Conservation (phyloP, 1,140 invertebrate species). For the Elysia chlorotica region DNA sequence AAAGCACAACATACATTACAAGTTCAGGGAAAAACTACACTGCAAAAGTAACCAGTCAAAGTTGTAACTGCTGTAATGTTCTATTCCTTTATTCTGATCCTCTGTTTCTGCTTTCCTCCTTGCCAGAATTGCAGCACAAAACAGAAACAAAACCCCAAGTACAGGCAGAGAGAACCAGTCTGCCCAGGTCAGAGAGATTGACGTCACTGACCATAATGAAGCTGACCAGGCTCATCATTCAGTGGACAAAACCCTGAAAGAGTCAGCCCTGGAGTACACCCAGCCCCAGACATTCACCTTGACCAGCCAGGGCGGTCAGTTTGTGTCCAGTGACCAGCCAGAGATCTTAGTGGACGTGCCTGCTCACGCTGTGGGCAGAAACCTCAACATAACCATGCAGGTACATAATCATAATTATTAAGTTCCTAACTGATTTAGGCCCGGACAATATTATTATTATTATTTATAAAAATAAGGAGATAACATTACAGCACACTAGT, state of each 20-base stretch:
- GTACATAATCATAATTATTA: too few relatives aligned
- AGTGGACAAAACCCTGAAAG: background rate
- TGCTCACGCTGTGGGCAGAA: conserved; percentile 31
- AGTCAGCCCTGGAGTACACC: conserved; percentile 31
- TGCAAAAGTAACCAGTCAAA: too few relatives aligned
- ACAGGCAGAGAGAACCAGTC: background rate
- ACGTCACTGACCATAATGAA: background rate
- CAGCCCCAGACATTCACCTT: conserved; percentile 49
- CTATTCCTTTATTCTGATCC: too few relatives aligned
- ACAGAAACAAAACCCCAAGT: background rate
- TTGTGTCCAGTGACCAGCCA: conserved; percentile 39
- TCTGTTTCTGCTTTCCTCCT: too few relatives aligned
- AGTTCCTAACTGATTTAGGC: too few relatives aligned
- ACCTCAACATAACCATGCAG: conserved; percentile 47
- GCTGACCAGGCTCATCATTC: background rate
- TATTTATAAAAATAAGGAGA: too few relatives aligned
- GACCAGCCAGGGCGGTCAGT: conserved; percentile 48
- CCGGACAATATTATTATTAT: too few relatives aligned
- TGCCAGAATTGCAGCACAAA: too few relatives aligned
- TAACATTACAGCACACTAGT: too few relatives aligned
- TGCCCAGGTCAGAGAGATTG: background rate
- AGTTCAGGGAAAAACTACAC: too few relatives aligned
- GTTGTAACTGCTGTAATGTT: too few relatives aligned
- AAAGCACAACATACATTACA: too few relatives aligned
- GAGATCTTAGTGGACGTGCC: conserved; percentile 47